Base-by-base conservation (phyloP, 2,113 vertebrate species). In the Arvicanthis niloticus region DNA sequence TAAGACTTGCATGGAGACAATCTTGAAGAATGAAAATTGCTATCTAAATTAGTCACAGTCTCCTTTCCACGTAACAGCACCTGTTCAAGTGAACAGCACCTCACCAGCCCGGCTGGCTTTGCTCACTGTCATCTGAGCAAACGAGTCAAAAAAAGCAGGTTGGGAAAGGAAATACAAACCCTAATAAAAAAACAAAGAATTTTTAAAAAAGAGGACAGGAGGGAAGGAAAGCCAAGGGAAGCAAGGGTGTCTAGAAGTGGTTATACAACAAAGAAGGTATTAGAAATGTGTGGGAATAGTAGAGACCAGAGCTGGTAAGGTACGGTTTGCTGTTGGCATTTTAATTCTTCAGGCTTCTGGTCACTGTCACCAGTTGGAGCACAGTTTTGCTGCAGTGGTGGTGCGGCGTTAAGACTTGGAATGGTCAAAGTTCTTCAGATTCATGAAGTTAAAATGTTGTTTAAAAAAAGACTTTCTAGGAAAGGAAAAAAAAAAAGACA, bases 161-260 rank as follows among this genome's bases (percentile, higher is more conserved):
- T 98, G 97, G 96, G 96, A 91, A 62, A 76, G 67, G 53, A 96
- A 94, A 98, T 98, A 92, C 81, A 97, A 96, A 93, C 81, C 94
- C 97, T 97, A 91, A 70, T 97, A n/a, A 95, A 96, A 97, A 93
- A 98, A 97, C 58, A 42, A 58, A 15, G 56, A 26, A 62, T 98
- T 97, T 58, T 19, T 68, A 97, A 92, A 98, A 97, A 91, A 98
- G 13, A 60, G 7, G 13, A 5, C 15, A 13, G n/a, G 1, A 67
- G 29, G 29, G 40, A 85, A 11, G 29, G 40, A 40, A 42, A 34
- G 56, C 13, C 8, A 51, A 97, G 97, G 93, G 98, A 98, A 98
- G 82, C 98, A 99, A 98, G 98, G 98, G 98, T 98, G 99, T 99
- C 99, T 99, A 99, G 98, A 99, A 99, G 99, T 99, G 99, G 99